Percentiles rank a stretch among this genome's conserved stretches.
phyloP scores from a whole-genome alignment of 1,140 invertebrate genomes.

The Idris sp. region DNA sequence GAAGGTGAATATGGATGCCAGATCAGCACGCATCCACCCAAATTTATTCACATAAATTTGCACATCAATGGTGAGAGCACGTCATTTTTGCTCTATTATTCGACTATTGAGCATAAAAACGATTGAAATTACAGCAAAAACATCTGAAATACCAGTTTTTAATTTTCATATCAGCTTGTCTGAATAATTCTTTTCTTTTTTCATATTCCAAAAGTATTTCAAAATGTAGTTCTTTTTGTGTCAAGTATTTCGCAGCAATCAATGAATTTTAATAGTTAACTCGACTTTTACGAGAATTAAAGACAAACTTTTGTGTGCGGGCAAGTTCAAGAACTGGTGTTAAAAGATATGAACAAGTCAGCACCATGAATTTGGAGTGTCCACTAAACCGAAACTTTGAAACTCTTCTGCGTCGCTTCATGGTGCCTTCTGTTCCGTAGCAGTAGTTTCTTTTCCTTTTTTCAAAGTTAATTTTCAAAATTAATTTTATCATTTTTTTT shows the following conservation, averaged over 20 bases:
- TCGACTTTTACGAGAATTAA: conserved; percentile 36
- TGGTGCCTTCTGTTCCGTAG: conserved; percentile 5
- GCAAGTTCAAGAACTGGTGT: conserved; percentile 47
- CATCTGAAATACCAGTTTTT: conserved; percentile 5
- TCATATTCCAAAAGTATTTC: too few species aligned
- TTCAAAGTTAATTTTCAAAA: too few species aligned
- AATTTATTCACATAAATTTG: conserved; percentile 84
- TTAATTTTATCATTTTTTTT: too few species aligned
- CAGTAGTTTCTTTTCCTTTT: conserved; percentile 27
- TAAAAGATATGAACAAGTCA: conserved; percentile 47
- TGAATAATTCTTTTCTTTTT: conserved; percentile 4
- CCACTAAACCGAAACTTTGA: conserved; percentile 47
- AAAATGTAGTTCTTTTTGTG: too few species aligned
- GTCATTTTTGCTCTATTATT: conserved; percentile 48
- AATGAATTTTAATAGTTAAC: conserved; percentile 44
- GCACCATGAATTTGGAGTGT: conserved; percentile 52
- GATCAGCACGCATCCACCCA: conserved; percentile 87
- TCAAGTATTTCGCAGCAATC: conserved; percentile 20
- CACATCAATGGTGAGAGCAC: conserved; percentile 85
- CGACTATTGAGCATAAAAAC: conserved; percentile 24
- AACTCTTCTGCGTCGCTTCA: conserved; percentile 25
- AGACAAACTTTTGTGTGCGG: conserved; percentile 24
- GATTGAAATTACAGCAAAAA: conserved; percentile 10
- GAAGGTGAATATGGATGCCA: conserved; percentile 87
- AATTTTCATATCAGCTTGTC: too few species aligned